These are phyloP conservation scores for Leptinotarsa tumamoca DNA, from an alignment of 2,888 invertebrate species.

Conservation along the genomic window DNA sequence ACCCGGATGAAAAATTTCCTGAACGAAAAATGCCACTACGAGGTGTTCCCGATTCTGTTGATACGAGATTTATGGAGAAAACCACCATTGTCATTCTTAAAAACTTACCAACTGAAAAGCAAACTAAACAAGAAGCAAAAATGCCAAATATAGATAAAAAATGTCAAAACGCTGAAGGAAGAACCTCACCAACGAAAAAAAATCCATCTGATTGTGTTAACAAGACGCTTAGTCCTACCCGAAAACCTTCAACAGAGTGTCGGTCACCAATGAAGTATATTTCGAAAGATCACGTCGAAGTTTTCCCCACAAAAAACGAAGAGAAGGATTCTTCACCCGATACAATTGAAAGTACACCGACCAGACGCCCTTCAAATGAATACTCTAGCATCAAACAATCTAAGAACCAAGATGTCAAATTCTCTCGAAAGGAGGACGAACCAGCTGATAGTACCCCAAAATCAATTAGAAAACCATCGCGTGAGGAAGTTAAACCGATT, in stretches of 20 bases:
- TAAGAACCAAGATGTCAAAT: constrained; percentile 42
- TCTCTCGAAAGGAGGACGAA: constrained; percentile 39
- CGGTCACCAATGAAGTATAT: not conserved
- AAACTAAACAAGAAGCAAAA: not conserved
- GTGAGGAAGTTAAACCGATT: constrained; percentile 57
- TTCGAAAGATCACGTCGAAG: not conserved
- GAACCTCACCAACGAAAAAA: constrained; percentile 44
- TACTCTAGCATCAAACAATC: constrained; percentile 43
- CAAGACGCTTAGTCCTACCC: constrained; percentile 15
- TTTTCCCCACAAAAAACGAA: not conserved
- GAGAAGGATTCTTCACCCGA: not conserved
- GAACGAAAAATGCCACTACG: constrained; percentile 28
- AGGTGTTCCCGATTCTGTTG: not conserved
- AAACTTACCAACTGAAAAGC: not conserved
- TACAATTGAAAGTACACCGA: constrained; percentile 46
- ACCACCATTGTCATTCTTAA: not conserved
- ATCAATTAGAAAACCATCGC: constrained; percentile 62
- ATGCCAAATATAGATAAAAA: not conserved
- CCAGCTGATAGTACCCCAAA: constrained; percentile 57
- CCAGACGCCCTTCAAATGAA: constrained; percentile 52
- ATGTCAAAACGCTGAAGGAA: constrained; percentile 39
- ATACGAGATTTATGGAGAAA: not conserved
- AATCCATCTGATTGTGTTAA: not conserved
- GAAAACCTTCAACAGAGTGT: not conserved
- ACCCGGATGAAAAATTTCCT: constrained; percentile 30